Percentiles rank a stretch among this genome's conserved stretches.
These are phyloP conservation scores for Poeciliopsis prolifica DNA, from an alignment of 2,113 vertebrate species.

Conservation along the genomic window DNA sequence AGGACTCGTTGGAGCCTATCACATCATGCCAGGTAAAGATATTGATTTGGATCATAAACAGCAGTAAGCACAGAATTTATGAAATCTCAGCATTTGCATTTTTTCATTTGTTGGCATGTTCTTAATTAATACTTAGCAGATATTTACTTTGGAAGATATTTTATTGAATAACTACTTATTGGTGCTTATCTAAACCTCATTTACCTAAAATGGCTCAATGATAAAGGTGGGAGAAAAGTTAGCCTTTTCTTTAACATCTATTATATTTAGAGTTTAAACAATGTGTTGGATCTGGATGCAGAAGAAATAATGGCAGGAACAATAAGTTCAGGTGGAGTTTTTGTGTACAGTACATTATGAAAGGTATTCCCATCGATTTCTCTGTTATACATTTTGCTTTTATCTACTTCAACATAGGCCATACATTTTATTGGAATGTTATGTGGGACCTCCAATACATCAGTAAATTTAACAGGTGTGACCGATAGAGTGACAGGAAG, in stretches of 20 bases:
- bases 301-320: no score
- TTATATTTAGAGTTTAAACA: no score
- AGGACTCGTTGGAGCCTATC: conserved; percentile 41
- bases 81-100: not conserved
- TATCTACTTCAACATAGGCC: not conserved
- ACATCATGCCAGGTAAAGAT: conserved; percentile 45
- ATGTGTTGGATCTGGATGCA: no score
- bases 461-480: not conserved
- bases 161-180: not conserved
- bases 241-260: no score
- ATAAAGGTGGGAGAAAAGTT: not conserved
- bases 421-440: not conserved
- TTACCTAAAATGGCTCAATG: conserved; percentile 22
- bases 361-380: not conserved
- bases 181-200: conserved; percentile 35
- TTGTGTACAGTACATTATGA: not conserved
- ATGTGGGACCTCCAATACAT: not conserved
- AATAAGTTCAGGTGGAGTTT: not conserved
- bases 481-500: not conserved
- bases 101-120: not conserved
- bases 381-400: not conserved
- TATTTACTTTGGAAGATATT: not conserved
- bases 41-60: not conserved
- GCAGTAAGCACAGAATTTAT: not conserved
- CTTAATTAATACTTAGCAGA: not conserved